Percentiles rank a stretch among this genome's conserved stretches.
Conservation (phyloP, 2,797 vertebrate genomes). For the Notoglanidium macrostoma region DNA sequence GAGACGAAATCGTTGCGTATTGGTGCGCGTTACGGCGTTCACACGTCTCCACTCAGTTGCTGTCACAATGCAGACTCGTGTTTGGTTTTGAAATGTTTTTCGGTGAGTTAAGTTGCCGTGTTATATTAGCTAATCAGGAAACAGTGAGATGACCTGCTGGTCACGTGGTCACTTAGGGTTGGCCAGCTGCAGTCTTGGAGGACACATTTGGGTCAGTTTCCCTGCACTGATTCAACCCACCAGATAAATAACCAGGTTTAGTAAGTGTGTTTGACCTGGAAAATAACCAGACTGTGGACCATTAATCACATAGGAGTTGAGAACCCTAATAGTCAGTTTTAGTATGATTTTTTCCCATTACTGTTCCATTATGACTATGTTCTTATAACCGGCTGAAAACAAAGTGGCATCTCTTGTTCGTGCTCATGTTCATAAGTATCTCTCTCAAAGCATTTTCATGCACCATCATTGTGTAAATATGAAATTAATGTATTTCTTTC, state of each 20-base stretch:
- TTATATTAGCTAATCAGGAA: neutral
- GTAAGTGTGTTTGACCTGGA: neutral
- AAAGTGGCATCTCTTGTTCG: neutral
- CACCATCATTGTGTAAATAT: constrained; percentile 23
- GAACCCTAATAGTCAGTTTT: neutral
- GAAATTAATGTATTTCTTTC: constrained; percentile 1
- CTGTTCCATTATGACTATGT: neutral
- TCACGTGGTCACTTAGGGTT: neutral
- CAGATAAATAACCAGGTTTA: neutral
- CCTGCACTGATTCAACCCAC: neutral
- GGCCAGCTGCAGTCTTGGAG: neutral
- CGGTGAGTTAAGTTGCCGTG: neutral
- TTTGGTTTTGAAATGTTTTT: neutral
- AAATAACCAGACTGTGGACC: neutral
- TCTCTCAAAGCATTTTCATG: neutral
- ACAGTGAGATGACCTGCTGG: neutral
- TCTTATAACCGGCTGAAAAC: neutral
- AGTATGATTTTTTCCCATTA: neutral
- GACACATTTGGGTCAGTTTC: neutral
- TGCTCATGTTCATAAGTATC: neutral
- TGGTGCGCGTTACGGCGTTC: neutral
- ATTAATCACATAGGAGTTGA: neutral
- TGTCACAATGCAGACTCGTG: neutral
- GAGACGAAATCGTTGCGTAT: neutral
- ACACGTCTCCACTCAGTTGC: neutral